Evolutionary conservation across 2,113 vertebrate species (phyloP).

Genomic region (Apteryx owenii): DNA sequence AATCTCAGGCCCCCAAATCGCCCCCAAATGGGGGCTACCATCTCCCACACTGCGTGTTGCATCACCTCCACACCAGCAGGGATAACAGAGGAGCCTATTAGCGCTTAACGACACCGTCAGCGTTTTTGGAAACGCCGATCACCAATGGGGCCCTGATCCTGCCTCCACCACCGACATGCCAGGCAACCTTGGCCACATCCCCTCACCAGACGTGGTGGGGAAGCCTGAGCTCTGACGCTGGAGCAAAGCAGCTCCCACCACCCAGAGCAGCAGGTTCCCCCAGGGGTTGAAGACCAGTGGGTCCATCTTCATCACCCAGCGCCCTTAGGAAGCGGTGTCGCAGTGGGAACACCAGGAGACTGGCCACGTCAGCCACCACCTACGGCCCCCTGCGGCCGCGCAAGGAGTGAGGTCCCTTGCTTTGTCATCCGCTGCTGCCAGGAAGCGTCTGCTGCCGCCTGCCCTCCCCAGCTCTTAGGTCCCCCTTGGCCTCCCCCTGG

Average conservation of each 20-base stretch:
- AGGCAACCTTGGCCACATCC: background rate
- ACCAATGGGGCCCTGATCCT: background rate
- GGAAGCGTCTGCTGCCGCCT: too few relatives aligned
- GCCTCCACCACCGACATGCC: rapidly evolving
- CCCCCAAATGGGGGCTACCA: background rate
- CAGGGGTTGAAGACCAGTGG: background rate
- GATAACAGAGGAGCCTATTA: background rate
- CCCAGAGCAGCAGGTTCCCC: background rate
- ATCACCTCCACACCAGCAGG: too few relatives aligned
- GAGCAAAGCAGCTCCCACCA: background rate
- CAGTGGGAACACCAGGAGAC: background rate
- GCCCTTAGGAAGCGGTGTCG: background rate
- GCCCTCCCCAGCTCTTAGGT: too few relatives aligned
- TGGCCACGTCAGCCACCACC: background rate
- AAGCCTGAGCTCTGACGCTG: background rate
- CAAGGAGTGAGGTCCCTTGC: background rate
- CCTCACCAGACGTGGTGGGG: rapidly evolving
- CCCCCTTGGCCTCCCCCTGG: too few relatives aligned
- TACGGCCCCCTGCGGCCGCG: background rate
- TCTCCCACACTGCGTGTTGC: too few relatives aligned
- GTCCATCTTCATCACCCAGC: background rate
- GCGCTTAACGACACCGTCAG: background rate
- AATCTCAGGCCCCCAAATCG: background rate
- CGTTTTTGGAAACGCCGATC: background rate
- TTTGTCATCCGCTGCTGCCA: background rate